Percentiles rank a stretch among this genome's conserved stretches.
phyloP scores from a whole-genome alignment of 2,113 vertebrate species.

The Pterocles gutturalis region DNA sequence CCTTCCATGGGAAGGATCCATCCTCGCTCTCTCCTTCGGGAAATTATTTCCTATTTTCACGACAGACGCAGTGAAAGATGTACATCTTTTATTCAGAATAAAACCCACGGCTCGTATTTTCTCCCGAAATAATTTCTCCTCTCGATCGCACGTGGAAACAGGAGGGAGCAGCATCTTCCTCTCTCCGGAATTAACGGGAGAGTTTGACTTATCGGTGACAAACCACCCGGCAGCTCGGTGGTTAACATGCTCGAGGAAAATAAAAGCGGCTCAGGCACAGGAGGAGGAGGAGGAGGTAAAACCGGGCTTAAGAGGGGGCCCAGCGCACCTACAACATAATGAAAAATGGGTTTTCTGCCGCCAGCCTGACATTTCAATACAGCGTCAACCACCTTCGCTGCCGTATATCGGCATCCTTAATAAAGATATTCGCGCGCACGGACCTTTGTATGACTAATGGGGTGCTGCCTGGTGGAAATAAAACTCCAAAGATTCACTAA shows the following conservation, averaged over 20 bases:
- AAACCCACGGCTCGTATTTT: background rate
- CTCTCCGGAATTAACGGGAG: too few species aligned
- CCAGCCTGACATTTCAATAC: constrained; percentile 34
- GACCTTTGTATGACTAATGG: background rate
- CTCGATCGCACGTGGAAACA: fast-evolving
- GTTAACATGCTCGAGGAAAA: background rate
- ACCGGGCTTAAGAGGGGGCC: background rate
- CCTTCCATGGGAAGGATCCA: background rate
- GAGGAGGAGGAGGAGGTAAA: background rate
- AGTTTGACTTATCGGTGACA: background rate
- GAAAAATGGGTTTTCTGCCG: constrained; percentile 2
- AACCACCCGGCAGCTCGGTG: background rate
- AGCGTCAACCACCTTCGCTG: background rate
- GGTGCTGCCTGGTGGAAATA: background rate
- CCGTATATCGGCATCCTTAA: background rate
- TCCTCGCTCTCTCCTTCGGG: fast-evolving
- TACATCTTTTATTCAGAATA: background rate
- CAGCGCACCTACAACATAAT: background rate
- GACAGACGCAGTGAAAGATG: fast-evolving
- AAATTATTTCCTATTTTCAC: background rate
- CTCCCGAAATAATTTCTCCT: background rate
- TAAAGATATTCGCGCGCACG: background rate
- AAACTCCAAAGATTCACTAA: background rate
- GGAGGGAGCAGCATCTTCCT: background rate
- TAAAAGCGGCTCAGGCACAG: background rate